Conservation (phyloP, 2,797 vertebrate genomes). For the Gephyroberyx darwinii region DNA sequence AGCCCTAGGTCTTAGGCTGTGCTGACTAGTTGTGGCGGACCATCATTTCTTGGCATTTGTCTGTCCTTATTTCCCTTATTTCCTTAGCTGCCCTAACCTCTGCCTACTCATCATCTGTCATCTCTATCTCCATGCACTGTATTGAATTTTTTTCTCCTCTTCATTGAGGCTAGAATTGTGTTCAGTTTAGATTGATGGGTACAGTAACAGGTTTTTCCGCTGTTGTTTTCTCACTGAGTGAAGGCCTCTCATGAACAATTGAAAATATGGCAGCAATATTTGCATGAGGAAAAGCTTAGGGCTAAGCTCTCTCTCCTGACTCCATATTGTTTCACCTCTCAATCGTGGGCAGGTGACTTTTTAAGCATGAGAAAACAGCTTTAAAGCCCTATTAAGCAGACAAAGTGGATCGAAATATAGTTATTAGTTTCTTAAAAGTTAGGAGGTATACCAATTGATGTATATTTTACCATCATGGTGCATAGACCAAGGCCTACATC, state of each 20-base stretch:
- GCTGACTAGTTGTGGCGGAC: no score
- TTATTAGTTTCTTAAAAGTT: no score
- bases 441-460: no score
- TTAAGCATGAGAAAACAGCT: background rate
- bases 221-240: background rate
- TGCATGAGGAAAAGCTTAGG: constrained; percentile 11
- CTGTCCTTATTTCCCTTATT: background rate
- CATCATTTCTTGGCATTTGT: no score
- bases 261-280: constrained; percentile 13
- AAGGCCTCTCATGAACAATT: background rate
- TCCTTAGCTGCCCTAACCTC: background rate
- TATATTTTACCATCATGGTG: background rate
- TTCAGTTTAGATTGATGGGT: no score
- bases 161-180: background rate
- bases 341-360: background rate
- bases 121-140: background rate
- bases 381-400: background rate
- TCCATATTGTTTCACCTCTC: background rate
- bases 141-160: background rate
- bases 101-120: background rate
- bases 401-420: background rate
- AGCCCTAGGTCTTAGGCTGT: no score
- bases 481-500: no score
- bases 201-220: background rate
- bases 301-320: background rate